Percentiles rank a stretch among this genome's conserved stretches.
These are phyloP conservation scores for Ailurus styani DNA, from an alignment of 2,113 vertebrate species.

Conservation along the genomic window DNA sequence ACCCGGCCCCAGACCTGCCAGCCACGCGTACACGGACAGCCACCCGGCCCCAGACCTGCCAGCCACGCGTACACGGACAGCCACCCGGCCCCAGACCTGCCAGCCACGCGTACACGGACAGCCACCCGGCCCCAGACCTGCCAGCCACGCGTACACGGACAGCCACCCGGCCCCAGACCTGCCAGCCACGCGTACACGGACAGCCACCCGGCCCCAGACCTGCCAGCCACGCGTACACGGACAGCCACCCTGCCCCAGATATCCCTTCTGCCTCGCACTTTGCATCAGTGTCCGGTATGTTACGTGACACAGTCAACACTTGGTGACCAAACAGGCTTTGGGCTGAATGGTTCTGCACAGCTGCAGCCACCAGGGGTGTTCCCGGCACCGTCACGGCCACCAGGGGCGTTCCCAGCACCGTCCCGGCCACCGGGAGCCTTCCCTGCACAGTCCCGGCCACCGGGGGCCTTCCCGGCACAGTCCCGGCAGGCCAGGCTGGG, in stretches of 20 bases:
- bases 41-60: not conserved
- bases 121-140: not conserved
- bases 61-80: not conserved
- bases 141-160: too few relatives aligned
- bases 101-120: too few relatives aligned
- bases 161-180: not conserved
- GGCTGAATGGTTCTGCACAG: not conserved
- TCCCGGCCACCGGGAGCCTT: too few relatives aligned
- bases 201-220: not conserved
- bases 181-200: too few relatives aligned
- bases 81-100: not conserved
- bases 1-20: not conserved
- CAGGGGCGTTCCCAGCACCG: too few relatives aligned
- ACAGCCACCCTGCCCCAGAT: too few relatives aligned
- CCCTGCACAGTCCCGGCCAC: too few relatives aligned
- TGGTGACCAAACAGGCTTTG: not conserved
- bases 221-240: too few relatives aligned
- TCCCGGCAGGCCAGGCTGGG: not conserved
- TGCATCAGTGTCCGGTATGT: fast-evolving
- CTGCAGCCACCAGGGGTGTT: fast-evolving
- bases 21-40: not conserved
- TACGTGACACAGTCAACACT: too few relatives aligned
- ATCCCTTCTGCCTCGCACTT: not conserved
- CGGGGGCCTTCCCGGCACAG: too few relatives aligned
- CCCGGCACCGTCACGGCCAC: too few relatives aligned